phyloP scores from a whole-genome alignment of 2,113 vertebrate genomes.

The Amphiprion percula region DNA sequence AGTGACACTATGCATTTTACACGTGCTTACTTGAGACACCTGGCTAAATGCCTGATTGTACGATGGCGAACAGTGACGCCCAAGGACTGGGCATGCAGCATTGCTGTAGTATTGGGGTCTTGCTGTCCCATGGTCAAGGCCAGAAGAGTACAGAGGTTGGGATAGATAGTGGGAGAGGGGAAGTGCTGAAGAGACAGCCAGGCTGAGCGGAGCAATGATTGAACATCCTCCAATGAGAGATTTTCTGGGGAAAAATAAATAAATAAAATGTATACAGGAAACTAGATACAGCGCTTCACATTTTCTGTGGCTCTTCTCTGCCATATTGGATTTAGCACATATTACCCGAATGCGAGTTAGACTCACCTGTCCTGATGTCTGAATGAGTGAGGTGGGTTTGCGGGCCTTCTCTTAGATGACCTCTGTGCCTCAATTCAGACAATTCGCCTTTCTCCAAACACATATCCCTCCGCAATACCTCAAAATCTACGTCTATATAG shows the following conservation, averaged over 20 bases:
- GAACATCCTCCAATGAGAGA: slow-evolving; percentile 82
- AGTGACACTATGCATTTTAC: background rate
- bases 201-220: slow-evolving; percentile 81
- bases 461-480: slow-evolving; percentile 85
- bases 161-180: slow-evolving; percentile 85
- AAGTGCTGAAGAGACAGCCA: slow-evolving; percentile 87
- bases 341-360: background rate
- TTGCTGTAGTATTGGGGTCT: slow-evolving; percentile 84
- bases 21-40: slow-evolving; percentile 84
- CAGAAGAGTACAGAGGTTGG: slow-evolving; percentile 86
- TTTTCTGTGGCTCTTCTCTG: too few species aligned
- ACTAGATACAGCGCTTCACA: background rate
- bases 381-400: slow-evolving; percentile 49
- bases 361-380: slow-evolving; percentile 71
- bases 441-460: slow-evolving; percentile 40
- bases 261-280: background rate
- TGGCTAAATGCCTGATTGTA: slow-evolving; percentile 86
- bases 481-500: slow-evolving; percentile 72
- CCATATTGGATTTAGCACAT: background rate
- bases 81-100: slow-evolving; percentile 88
- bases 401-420: slow-evolving; percentile 31
- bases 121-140: slow-evolving; percentile 85
- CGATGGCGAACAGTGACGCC: slow-evolving; percentile 89
- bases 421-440: slow-evolving; percentile 59
- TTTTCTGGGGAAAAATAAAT: slow-evolving; percentile 68